Evolutionary conservation across 92 coral and sea anemone genomes (phyloP).

Genomic region (Porites evermanni): DNA sequence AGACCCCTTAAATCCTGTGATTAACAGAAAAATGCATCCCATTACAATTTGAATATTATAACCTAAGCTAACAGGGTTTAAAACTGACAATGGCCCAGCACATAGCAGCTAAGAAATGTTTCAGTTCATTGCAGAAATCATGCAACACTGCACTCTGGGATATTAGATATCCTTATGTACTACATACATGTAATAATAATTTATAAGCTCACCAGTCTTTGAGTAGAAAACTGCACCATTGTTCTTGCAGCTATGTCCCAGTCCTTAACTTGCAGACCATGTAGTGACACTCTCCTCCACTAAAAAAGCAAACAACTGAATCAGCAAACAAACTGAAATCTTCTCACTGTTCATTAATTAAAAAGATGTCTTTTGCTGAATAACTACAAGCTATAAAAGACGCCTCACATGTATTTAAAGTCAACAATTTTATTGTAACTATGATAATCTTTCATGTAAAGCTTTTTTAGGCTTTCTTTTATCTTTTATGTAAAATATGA

Average conservation of each 20-base stretch:
- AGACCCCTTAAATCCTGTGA: conserved; percentile 74
- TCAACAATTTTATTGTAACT: too few species aligned
- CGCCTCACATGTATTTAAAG: too few species aligned
- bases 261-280: conserved; percentile 56
- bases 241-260: conserved; percentile 69
- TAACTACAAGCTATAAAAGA: too few species aligned
- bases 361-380: too few species aligned
- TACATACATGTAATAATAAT: neutral
- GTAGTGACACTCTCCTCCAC: conserved; percentile 76
- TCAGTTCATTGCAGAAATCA: neutral
- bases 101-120: neutral
- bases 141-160: too few species aligned
- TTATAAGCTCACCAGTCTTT: conserved; percentile 61
- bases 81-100: neutral
- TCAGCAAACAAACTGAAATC: neutral
- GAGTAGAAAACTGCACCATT: conserved; percentile 59
- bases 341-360: too few species aligned
- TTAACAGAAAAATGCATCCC: neutral
- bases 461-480: too few species aligned
- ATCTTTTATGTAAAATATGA: too few species aligned
- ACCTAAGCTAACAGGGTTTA: neutral
- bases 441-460: too few species aligned
- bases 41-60: neutral
- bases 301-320: neutral
- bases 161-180: neutral